Evolutionary conservation across 2,113 vertebrate genomes (phyloP).

Genomic region (Centropristis striata): DNA sequence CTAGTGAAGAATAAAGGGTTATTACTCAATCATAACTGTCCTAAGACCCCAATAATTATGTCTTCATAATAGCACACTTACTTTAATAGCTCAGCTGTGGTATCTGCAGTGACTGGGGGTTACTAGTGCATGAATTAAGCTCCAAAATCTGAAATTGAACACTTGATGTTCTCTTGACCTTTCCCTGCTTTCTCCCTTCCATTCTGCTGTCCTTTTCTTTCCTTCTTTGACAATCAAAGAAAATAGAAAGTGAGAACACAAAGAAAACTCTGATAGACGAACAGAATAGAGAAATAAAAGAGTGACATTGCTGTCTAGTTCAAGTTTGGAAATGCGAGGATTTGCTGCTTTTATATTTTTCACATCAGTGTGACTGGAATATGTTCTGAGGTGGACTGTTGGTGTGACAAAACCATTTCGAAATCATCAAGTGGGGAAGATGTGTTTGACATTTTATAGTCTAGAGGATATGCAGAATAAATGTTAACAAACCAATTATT

Average conservation of each 20-base stretch:
- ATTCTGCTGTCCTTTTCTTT: background rate
- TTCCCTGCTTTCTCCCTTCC: slow-evolving; percentile 1
- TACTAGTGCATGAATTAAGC: slow-evolving; percentile 10
- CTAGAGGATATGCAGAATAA: background rate
- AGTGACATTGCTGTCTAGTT: background rate
- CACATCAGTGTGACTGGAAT: background rate
- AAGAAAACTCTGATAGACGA: background rate
- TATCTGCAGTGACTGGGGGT: background rate
- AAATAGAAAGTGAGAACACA: slow-evolving; percentile 15
- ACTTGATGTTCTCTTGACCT: slow-evolving; percentile 51
- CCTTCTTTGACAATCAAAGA: slow-evolving; percentile 7
- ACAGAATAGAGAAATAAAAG: background rate
- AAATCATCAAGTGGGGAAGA: background rate
- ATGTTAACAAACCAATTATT: too few relatives aligned
- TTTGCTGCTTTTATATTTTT: background rate
- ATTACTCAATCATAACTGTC: background rate
- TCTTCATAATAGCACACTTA: background rate
- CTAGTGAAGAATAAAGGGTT: background rate
- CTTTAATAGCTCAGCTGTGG: background rate
- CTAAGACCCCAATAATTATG: background rate
- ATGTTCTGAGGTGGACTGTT: background rate
- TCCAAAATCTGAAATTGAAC: slow-evolving; percentile 21
- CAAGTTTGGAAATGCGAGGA: background rate
- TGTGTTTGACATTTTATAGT: background rate
- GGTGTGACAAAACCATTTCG: background rate